A percentile compares a stretch with the other conserved stretches of the same genome.
These are phyloP conservation scores for Boulengeromyrus knoepffleri DNA, from an alignment of 2,113 vertebrate genomes.

Conservation along the genomic window DNA sequence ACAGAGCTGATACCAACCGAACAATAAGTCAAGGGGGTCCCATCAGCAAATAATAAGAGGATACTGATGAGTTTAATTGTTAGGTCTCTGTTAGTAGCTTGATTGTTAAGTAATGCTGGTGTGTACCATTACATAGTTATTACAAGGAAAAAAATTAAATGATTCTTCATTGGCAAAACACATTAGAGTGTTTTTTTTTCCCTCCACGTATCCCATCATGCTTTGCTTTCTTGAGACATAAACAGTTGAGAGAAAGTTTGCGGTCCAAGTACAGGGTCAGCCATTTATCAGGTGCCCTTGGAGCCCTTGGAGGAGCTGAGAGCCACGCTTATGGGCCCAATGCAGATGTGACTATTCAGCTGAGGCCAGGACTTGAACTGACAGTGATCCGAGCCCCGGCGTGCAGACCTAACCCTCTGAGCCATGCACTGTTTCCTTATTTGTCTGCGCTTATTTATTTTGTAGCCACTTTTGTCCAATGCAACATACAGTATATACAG, in stretches of 20 bases:
- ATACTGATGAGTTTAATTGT: not conserved
- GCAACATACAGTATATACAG: not conserved
- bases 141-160: not conserved
- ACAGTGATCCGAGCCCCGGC: not conserved
- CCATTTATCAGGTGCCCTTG: not conserved
- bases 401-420: not conserved
- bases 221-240: not conserved
- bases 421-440: not conserved
- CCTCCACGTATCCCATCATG: not conserved
- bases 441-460: not conserved
- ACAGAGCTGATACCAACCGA: conserved; percentile 13
- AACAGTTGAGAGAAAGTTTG: not conserved
- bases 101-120: not conserved
- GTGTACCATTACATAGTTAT: not conserved
- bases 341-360: not conserved
- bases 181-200: not conserved
- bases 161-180: not conserved
- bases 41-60: not conserved
- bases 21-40: conserved; percentile 18
- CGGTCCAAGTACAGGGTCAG: not conserved
- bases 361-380: not conserved
- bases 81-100: not conserved
- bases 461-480: not conserved
- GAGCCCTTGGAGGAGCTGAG: not conserved
- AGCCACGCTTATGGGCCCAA: not conserved